Evolutionary conservation across 2,113 vertebrate genomes (phyloP).

Genomic region (Ailurus styani): DNA sequence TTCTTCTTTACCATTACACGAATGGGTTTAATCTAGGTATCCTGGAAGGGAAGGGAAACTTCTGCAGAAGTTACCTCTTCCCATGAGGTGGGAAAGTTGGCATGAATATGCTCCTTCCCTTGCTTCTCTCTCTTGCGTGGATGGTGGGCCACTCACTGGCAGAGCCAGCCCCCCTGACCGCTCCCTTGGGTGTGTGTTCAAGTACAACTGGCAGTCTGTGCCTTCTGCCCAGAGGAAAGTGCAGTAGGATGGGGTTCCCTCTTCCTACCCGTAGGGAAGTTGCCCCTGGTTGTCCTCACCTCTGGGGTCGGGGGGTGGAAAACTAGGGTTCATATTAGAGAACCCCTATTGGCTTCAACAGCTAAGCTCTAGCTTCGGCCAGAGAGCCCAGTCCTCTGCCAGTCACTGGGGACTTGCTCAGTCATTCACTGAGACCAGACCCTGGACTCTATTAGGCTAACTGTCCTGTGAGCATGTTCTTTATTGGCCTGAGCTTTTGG

Average conservation of each 20-base stretch:
- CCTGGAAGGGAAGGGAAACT: neutral
- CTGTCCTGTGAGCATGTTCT: fast-evolving
- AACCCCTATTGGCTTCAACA: neutral
- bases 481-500: neutral
- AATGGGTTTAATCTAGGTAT: neutral
- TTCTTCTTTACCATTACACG: neutral
- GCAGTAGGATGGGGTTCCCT: neutral
- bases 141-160: too few relatives aligned
- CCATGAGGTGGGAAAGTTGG: neutral
- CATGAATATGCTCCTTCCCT: neutral
- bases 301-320: neutral
- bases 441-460: neutral
- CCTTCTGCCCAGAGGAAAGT: neutral
- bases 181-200: neutral
- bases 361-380: neutral
- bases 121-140: neutral
- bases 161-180: fast-evolving
- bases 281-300: neutral
- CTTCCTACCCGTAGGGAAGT: neutral
- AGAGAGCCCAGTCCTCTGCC: neutral
- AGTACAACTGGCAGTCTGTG: neutral
- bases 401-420: neutral
- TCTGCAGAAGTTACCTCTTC: neutral
- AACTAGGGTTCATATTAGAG: neutral
- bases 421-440: neutral